A percentile compares a stretch with the other conserved stretches of the same genome.
Evolutionary conservation across 2,888 invertebrate species (phyloP).

Genomic region (Andrena dorsata): DNA sequence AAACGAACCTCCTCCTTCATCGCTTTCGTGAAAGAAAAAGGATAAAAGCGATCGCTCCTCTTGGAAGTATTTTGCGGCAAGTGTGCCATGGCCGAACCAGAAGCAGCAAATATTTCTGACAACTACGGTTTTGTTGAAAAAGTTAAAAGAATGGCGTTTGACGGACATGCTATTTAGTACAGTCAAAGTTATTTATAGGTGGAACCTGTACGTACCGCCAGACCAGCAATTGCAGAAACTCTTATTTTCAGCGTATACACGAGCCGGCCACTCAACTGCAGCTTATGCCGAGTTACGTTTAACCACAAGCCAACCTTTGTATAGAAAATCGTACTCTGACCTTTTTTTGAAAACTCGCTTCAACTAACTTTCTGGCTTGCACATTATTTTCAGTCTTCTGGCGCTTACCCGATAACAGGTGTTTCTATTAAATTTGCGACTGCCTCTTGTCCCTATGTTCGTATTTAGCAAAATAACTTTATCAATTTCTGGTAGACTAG

Average conservation of each 20-base stretch:
- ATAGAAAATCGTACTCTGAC: conserved; percentile 28
- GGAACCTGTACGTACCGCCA: conserved; percentile 46
- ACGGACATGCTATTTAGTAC: conserved; percentile 46
- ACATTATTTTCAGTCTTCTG: conserved; percentile 15
- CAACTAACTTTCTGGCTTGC: conserved; percentile 3
- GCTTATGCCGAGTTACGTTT: conserved; percentile 39
- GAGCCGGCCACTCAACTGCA: conserved; percentile 38
- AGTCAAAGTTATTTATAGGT: conserved; percentile 53
- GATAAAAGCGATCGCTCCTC: conserved; percentile 9
- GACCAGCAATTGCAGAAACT: conserved; percentile 53
- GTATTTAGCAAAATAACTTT: not conserved
- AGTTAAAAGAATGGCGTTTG: conserved; percentile 38
- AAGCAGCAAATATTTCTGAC: conserved; percentile 35
- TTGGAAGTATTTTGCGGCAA: not conserved
- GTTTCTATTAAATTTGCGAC: conserved; percentile 14
- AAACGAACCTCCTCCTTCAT: not conserved
- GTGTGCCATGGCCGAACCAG: not conserved
- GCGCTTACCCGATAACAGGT: not conserved
- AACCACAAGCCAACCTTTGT: conserved; percentile 31
- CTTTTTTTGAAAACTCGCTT: conserved; percentile 9
- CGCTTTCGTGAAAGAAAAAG: not conserved
- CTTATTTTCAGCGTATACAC: conserved; percentile 50
- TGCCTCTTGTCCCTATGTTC: not conserved
- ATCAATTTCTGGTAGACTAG: no score
- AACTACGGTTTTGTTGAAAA: conserved; percentile 36